Evolutionary conservation across 2,113 vertebrate genomes (phyloP).

Genomic region (Emberiza fucata): DNA sequence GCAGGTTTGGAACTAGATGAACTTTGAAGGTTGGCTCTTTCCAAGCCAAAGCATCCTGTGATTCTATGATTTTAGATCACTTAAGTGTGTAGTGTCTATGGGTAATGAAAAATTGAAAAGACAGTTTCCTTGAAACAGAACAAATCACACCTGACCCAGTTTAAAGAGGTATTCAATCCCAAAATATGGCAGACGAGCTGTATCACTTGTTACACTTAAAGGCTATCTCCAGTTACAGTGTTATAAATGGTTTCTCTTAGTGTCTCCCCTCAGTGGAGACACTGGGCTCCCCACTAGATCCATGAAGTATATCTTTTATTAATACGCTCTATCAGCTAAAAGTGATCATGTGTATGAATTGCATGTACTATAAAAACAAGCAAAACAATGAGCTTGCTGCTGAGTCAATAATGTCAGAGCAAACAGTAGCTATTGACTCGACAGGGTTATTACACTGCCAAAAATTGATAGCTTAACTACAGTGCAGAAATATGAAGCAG

Average conservation of each 20-base stretch:
- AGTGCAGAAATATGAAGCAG: conserved; percentile 59
- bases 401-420: conserved; percentile 39
- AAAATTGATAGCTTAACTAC: conserved; percentile 62
- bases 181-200: background rate
- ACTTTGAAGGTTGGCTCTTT: background rate
- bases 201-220: background rate
- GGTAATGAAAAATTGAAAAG: background rate
- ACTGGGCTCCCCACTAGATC: background rate
- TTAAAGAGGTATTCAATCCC: background rate
- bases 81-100: background rate
- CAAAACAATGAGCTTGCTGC: background rate
- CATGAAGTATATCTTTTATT: background rate
- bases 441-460: conserved; percentile 25
- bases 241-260: background rate
- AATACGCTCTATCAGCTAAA: background rate
- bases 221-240: background rate
- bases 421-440: conserved; percentile 58
- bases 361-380: background rate
- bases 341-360: background rate
- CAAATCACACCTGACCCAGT: accelerated
- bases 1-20: background rate
- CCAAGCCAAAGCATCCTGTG: background rate
- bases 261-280: background rate
- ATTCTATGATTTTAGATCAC: background rate
- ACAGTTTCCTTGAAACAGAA: background rate